Base-by-base conservation (phyloP, 2,113 vertebrate species). In the Zingel zingel region DNA sequence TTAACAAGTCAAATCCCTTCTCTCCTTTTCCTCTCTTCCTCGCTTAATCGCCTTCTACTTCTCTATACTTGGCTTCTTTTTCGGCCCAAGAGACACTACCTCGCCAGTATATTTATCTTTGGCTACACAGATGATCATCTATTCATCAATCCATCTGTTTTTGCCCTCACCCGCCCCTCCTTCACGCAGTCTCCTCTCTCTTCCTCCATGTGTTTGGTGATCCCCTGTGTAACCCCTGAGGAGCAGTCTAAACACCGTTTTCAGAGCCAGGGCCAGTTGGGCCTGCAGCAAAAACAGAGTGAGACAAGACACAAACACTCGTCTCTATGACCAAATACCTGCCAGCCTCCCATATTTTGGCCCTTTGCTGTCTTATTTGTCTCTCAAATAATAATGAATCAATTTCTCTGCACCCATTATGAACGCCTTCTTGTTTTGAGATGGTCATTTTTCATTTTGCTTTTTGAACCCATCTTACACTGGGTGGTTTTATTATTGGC, bases 261-360 rank as follows among this genome's bases (percentile, higher is more conserved):
- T 86, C 54, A 77, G 67, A 85, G 83, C 66, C 79, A 85, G 78
- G 58, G 70, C 50, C 77, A 53, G 65, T 79, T 78, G 66, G 51
- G 66, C 88, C 77, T 93, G 90, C 82, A 89, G 86, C 71, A 83
- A 88, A 87, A 90, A 89, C 90, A 87, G 36, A 87, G 61, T 39
- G 54, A 86, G 86, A 72, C 65, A 61, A 91, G 89, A 92, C 86
- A 86, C 85, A 91, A 88, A 88, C 84, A 80, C 39, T 25, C 6
- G 0, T 63, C 81, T 68, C 47, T 83, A 18, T 43, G 39, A 82
- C 68, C 74, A 51, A 74, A 78, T 81, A 77, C 70, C 76, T n/a
- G 39, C 48, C 50, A 68, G 70, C 77, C 48, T 74, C 51, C 36
- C 59, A 66, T 56, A 54, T 56, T 63, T 58, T 69, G 63, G 50